Evolutionary conservation across 2,888 invertebrate species (phyloP), one percentile per base, ranked within the genome.

Genomic region (Scrobipalpa costella): DNA sequence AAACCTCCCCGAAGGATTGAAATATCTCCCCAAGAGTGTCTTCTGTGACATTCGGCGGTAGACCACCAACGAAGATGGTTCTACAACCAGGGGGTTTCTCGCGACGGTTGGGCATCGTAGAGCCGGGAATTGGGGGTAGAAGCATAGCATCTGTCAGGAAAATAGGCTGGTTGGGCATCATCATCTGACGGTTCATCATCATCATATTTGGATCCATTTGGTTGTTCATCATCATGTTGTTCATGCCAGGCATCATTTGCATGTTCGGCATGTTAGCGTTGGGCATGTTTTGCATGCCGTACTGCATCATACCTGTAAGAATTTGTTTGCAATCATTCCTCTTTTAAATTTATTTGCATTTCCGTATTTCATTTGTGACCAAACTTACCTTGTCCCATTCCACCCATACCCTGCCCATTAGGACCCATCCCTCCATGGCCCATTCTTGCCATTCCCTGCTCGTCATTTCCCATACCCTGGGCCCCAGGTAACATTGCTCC

Each of bases 11-110:
- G 75, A 97, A 98, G 3, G 92, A 93, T 72, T 96, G 95, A 84
- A 98, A 98, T 65, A 98, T 95, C 83, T 98, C 98, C 65, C 93
- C 94, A 64, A 98, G 93, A 61, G 95, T 94, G 57, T 95, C 95
- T 81, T 96, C 96, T 0, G 94, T 95, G 11, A 95, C 94, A 69
- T 95, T 96, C 75, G 96, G 95, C 0, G 98, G 98, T n/a, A 98
- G 85, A 2, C 98, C 98, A 52, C 98, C 98, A 1, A 98, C 95
- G 81, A 98, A 98, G 9, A 97, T 95, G 0, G 98, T 98, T 59
- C 97, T 93, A 80, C 98, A 98, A 0, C 98, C 98, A 0, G 94
- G 95, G 0, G 98, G 98, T 15, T 95, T 92, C 73, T 97, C 97
- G 59, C 97, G 91, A 7, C 96, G 95, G 0, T 95, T 94, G 0